phyloP scores from a whole-genome alignment of 2,113 vertebrate genomes.

The Cacatua alba region DNA sequence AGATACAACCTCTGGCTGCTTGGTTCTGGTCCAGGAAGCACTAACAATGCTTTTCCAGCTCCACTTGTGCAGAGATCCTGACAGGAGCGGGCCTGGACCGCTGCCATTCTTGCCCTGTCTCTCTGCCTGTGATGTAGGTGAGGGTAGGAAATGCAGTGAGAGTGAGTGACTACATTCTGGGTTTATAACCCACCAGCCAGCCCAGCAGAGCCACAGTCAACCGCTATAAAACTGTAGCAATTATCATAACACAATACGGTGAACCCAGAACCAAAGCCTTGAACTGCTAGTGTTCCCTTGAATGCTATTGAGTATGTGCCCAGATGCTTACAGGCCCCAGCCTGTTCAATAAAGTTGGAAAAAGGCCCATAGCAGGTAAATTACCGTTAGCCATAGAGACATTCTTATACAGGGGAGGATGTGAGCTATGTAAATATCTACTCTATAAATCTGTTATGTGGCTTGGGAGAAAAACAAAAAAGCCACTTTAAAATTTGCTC shows the following conservation, averaged over 20 bases:
- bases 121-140: not conserved
- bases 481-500: constrained; percentile 4
- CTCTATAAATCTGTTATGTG: not conserved
- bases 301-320: accelerated
- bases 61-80: not conserved
- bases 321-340: not conserved
- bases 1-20: not conserved
- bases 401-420: not conserved
- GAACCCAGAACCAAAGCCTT: not conserved
- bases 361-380: not conserved
- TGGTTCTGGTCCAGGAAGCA: not conserved
- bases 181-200: not conserved
- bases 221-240: not conserved
- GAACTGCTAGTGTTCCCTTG: not conserved
- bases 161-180: accelerated
- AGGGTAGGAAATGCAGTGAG: not conserved
- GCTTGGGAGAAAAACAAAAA: constrained; percentile 39
- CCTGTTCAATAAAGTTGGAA: not conserved
- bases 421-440: not conserved
- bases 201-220: not conserved
- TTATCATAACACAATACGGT: accelerated
- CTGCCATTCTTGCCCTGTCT: not conserved
- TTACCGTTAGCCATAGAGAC: not conserved
- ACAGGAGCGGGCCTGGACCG: not conserved
- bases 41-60: not conserved